Evolutionary conservation across 2,888 invertebrate species (phyloP), one percentile per base, ranked within the genome.

Genomic region (Galeruca laticollis): DNA sequence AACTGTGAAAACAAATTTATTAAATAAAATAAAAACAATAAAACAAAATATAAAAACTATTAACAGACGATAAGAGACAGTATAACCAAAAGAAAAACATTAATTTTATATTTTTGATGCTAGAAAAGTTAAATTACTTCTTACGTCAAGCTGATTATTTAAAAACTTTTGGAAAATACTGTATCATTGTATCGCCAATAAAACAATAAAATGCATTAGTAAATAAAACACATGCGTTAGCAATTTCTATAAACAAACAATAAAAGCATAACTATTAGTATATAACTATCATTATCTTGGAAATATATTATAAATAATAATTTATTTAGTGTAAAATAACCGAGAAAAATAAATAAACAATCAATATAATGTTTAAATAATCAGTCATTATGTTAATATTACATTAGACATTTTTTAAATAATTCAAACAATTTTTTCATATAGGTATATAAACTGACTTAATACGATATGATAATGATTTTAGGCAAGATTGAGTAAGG

Each of bases 21-120:
- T 56, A 56, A 56, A 31, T 52, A 35, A 56, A 26, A 26, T 1
- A 26, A 56, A 26, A 56, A 35, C n/a, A 56, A 33, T 33, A 33
- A 33, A 33, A 56, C 56, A 56, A 33, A 56, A 33, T 33, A 56
- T 56, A 56, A 56, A 15, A 56, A 8, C 35, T 56, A 15, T 56
- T 5, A n/a, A 56, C 35, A 33, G 15, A 33, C 56, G 56, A 5
- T 35, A 31, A 51, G 11, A 18, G 20, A 35, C n/a, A 35, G 73
- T 56, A 21, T 51, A 15, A 18, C 11, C 43, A 43, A 43, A 11
- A 43, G n/a, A 13, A 2, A 13, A 43, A 13, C 5, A 2, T 43
- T 43, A n/a, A 11, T 43, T 3, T 43, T 43, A 9, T 43, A n/a
- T n/a, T n/a, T n/a, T n/a, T n/a, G n/a, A n/a, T n/a, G n/a, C n/a